Base-by-base conservation (phyloP, 2,888 invertebrate species). In the Eupeodes latifasciatus region DNA sequence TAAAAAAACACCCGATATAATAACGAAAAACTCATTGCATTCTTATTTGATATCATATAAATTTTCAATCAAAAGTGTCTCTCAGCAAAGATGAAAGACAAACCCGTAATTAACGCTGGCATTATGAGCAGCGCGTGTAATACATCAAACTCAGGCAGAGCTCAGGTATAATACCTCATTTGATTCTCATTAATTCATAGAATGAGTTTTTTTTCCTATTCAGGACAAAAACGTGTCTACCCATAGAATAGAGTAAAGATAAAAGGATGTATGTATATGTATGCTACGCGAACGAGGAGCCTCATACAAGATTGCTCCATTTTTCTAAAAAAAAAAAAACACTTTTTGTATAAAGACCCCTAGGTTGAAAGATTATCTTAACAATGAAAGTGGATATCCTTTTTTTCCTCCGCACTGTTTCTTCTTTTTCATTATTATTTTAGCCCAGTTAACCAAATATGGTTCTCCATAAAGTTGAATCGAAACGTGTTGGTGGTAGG, bases 401-500 rank as follows among this genome's bases (percentile, higher is more conserved):
- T 47, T n/a, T 49, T 7, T 66, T n/a, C 16, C 16, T 27, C 27
- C 3, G 27, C 27, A 3, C 27, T 2, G 40, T 36, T 36, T 7
- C 40, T 9, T 40, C 1, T 40, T 40, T 62, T 44, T 47, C 27
- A 27, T 27, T 49, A 49, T 49, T 66, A 49, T 66, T 27, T 49
- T 66, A 66, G 14, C 49, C 66, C 44, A 66, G 66, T 66, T 49
- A 71, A 71, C 71, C 6, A 71, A 71, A 55, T 55, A 55, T 53
- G 27, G 12, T 55, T 71, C 5, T 10, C 27, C 66, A 14, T 10
- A 64, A n/a, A 27, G 19, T 19, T 64, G 64, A 64, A 66, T 64
- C 19, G 47, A 12, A 7, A 47, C 47, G 47, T 47, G n/a, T n/a
- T n/a, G n/a, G n/a, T 64, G 5, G 6, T 9, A 12, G 19, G 4